Conservation (phyloP, 2,113 vertebrate species). For the Motacilla alba region DNA sequence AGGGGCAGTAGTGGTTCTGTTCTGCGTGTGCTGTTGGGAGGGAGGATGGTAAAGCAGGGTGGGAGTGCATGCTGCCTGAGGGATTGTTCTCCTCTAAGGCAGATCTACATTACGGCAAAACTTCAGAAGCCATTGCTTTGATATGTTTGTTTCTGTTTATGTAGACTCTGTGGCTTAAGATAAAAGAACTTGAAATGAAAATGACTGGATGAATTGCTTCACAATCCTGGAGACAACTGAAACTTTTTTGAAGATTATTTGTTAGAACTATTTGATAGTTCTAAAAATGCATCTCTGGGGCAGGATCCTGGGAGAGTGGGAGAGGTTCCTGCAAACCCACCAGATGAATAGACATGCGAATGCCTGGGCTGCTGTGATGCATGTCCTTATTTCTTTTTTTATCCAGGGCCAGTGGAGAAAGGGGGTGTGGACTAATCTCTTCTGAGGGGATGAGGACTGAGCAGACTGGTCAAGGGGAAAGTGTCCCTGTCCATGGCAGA, state of each 20-base stretch:
- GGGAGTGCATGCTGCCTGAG: rapidly evolving
- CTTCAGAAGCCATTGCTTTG: not conserved
- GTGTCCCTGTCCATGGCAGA: not conserved
- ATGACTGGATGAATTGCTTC: not conserved
- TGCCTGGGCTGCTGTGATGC: rapidly evolving
- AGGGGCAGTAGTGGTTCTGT: not conserved
- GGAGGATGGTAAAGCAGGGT: not conserved
- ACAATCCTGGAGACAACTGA: not conserved
- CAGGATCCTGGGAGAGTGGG: not conserved
- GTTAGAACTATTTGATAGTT: not conserved
- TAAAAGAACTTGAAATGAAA: not conserved
- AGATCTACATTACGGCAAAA: rapidly evolving
- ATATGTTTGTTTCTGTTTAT: not conserved
- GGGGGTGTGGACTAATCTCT: not conserved
- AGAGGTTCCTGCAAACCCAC: not conserved
- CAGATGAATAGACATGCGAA: not conserved
- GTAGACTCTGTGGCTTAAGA: not conserved
- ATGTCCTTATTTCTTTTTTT: not conserved
- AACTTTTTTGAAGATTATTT: not conserved
- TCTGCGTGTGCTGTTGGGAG: not conserved
- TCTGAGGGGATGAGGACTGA: not conserved
- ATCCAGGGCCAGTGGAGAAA: not conserved
- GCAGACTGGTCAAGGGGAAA: not conserved
- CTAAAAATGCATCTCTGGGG: rapidly evolving
- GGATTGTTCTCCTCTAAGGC: not conserved